Evolutionary conservation across 2,888 invertebrate species (phyloP).

Genomic region (Rhagophthalmus giganteus): DNA sequence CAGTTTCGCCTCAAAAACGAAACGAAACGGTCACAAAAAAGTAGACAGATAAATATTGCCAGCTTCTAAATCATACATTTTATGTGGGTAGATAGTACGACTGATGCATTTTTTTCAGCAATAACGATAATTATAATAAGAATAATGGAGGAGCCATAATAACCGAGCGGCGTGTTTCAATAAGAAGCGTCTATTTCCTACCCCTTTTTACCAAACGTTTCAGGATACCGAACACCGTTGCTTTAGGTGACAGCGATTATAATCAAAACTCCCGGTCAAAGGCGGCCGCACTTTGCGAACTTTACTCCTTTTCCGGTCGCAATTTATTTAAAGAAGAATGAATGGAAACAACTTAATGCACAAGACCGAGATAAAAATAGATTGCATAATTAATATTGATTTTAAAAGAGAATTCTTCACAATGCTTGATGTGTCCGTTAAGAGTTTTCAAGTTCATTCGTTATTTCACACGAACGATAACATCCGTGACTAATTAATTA

Average conservation of each 20-base stretch:
- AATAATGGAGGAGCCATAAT: no score
- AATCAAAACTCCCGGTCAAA: slow-evolving; percentile 10
- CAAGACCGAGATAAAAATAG: not conserved
- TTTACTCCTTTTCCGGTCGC: slow-evolving; percentile 15
- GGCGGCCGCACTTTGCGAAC: slow-evolving; percentile 23
- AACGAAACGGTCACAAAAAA: no score
- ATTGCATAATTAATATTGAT: not conserved
- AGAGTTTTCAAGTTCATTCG: slow-evolving; percentile 37
- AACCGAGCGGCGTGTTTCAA: not conserved
- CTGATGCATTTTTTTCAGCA: no score
- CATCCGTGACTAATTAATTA: slow-evolving; percentile 40
- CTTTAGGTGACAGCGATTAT: slow-evolving; percentile 3
- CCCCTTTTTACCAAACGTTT: not conserved
- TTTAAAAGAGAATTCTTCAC: not conserved
- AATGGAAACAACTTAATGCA: not conserved
- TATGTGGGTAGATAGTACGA: no score
- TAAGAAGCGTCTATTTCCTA: not conserved
- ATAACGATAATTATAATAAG: no score
- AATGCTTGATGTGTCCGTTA: slow-evolving; percentile 5
- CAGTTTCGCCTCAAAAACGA: no score
- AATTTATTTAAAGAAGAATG: not conserved
- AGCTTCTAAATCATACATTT: no score
- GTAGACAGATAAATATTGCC: no score
- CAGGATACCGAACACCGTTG: not conserved
- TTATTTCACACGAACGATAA: slow-evolving; percentile 42